Percentiles rank a stretch among this genome's conserved stretches.
These are phyloP conservation scores for Lepidurus packardi DNA, from an alignment of 1,140 invertebrate genomes.

Conservation along the genomic window DNA sequence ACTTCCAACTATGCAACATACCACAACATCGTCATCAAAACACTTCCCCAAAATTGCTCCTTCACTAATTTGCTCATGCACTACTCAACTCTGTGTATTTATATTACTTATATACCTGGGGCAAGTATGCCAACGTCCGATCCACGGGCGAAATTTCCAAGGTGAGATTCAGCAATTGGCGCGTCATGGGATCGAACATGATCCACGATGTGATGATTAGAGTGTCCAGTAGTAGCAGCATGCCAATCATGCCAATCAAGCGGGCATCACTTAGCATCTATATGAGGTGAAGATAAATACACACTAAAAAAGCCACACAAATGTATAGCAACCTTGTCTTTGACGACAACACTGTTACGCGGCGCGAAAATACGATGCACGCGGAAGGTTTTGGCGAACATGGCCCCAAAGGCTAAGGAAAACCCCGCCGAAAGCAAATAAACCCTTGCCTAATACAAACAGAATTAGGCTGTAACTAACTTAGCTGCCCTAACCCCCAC, in stretches of 20 bases:
- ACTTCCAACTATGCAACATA: constrained; percentile 64
- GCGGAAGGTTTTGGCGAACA: constrained; percentile 83
- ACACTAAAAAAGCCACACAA: background rate
- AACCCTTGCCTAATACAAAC: constrained; percentile 63
- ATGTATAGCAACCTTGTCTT: constrained; percentile 52
- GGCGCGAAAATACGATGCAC: constrained; percentile 78
- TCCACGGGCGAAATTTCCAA: constrained; percentile 68
- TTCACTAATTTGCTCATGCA: constrained; percentile 24
- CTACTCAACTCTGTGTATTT: background rate
- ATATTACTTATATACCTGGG: constrained; percentile 56
- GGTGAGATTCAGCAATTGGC: constrained; percentile 74
- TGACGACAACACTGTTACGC: constrained; percentile 57
- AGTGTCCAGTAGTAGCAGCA: constrained; percentile 68
- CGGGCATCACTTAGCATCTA: constrained; percentile 77
- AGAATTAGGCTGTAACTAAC: background rate
- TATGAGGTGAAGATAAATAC: constrained; percentile 29
- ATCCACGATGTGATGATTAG: constrained; percentile 74
- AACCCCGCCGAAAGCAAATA: constrained; percentile 81
- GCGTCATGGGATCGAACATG: constrained; percentile 73
- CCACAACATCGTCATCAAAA: constrained; percentile 12
- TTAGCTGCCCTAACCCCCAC: background rate
- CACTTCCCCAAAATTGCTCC: constrained; percentile 13
- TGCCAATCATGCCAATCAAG: constrained; percentile 69
- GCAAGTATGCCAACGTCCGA: constrained; percentile 74
- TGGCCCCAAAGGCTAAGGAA: constrained; percentile 78